These are phyloP conservation scores for Nomada flava DNA, from an alignment of 2,888 invertebrate genomes.

Conservation along the genomic window DNA sequence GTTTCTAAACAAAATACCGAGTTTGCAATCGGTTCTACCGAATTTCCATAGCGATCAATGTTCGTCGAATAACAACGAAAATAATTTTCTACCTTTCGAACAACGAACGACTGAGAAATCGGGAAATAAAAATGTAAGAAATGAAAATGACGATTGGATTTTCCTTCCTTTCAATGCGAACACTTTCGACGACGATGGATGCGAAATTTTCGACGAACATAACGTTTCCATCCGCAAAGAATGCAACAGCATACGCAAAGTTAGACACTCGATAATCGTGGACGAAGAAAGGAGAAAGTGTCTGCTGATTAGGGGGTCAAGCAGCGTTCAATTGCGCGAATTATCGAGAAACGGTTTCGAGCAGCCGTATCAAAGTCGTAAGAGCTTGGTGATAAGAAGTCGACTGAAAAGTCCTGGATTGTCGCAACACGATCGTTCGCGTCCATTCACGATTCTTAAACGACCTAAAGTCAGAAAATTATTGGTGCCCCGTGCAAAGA, in stretches of 20 bases:
- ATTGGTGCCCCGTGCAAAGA: background rate
- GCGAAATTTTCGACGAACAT: background rate
- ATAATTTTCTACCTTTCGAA: too few relatives aligned
- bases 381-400: constrained; percentile 71
- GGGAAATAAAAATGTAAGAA: constrained; percentile 3
- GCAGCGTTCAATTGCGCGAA: constrained; percentile 4
- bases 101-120: background rate
- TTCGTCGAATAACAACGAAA: background rate
- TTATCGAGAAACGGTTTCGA: constrained; percentile 23
- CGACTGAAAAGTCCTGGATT: constrained; percentile 59
- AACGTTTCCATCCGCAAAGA: constrained; percentile 2
- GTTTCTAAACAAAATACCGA: constrained; percentile 41
- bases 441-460: constrained; percentile 42
- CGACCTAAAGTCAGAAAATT: background rate
- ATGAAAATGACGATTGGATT: constrained; percentile 10
- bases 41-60: background rate
- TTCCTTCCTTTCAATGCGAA: background rate
- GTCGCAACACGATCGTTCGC: background rate
- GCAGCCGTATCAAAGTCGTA: constrained; percentile 56
- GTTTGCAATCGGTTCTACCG: constrained; percentile 28
- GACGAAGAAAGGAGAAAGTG: constrained; percentile 32
- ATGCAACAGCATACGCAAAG: constrained; percentile 1
- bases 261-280: constrained; percentile 60
- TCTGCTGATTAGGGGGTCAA: constrained; percentile 36
- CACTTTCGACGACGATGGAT: background rate